phyloP scores from a whole-genome alignment of 2,797 vertebrate species.

The Melopsittacus undulatus region DNA sequence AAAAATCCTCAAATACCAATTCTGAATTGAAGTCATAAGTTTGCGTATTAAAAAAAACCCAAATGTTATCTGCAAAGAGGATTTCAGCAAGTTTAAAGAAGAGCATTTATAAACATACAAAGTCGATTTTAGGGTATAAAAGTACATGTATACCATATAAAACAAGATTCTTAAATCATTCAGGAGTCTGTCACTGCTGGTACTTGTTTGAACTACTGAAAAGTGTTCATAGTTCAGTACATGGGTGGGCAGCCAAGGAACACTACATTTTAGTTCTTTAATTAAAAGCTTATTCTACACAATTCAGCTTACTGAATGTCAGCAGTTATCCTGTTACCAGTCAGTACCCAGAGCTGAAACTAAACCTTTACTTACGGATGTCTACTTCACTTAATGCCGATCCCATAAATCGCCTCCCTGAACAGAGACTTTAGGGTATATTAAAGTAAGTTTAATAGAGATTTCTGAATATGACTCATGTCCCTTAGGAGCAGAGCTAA shows the following conservation, averaged over 20 bases:
- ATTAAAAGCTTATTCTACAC: neutral
- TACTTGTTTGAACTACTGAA: neutral
- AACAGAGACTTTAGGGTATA: neutral
- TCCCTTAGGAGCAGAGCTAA: constrained; percentile 10
- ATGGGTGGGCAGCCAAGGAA: neutral
- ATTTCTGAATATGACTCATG: neutral
- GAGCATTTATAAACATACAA: constrained; percentile 47
- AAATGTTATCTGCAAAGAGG: neutral
- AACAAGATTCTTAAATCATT: constrained; percentile 52
- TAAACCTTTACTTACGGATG: neutral
- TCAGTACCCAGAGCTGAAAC: constrained; percentile 11
- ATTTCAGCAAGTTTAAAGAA: constrained; percentile 9
- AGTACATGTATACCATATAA: neutral
- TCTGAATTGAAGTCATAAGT: constrained; percentile 40
- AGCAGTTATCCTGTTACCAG: constrained; percentile 11
- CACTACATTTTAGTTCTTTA: neutral
- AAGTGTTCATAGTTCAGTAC: neutral
- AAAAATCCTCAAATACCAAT: neutral
- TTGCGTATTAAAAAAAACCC: neutral
- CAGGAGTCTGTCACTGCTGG: constrained; percentile 12
- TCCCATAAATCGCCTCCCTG: neutral
- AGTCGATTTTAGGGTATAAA: constrained; percentile 49
- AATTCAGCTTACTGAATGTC: neutral
- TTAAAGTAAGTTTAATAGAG: neutral
- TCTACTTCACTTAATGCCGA: neutral